Conservation (phyloP, 2,888 invertebrate species). For the Zele albiditarsus region DNA sequence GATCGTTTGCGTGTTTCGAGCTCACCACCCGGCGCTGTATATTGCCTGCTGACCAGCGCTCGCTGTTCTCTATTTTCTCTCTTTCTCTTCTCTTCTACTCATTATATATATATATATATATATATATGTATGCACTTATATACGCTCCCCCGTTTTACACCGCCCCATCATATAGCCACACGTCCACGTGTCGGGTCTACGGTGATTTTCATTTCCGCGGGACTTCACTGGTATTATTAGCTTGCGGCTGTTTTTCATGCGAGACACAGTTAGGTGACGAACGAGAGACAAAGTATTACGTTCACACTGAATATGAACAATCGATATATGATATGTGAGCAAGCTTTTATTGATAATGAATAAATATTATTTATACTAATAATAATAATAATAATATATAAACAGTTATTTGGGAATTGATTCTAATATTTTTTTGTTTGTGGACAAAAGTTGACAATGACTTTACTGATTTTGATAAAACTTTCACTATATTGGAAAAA, state of each 20-base stretch:
- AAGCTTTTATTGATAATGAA: too few relatives aligned
- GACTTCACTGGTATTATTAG: constrained; percentile 56
- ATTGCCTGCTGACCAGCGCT: constrained; percentile 44
- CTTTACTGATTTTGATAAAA: too few relatives aligned
- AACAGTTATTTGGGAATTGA: too few relatives aligned
- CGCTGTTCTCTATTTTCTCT: constrained; percentile 13
- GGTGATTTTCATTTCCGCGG: constrained; percentile 72
- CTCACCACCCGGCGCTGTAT: constrained; percentile 62
- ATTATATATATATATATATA: constrained; percentile 18
- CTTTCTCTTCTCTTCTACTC: constrained; percentile 23
- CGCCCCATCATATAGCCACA: constrained; percentile 50
- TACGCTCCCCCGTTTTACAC: background rate
- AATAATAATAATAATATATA: too few relatives aligned
- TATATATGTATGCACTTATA: background rate
- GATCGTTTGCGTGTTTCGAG: constrained; percentile 72
- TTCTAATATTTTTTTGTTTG: too few relatives aligned
- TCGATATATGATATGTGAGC: background rate
- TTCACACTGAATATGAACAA: background rate
- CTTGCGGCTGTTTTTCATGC: constrained; percentile 3
- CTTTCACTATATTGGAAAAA: too few relatives aligned
- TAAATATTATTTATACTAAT: too few relatives aligned
- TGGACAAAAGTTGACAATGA: too few relatives aligned
- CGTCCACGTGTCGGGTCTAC: constrained; percentile 69
- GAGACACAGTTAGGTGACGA: background rate
- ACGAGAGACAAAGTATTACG: background rate